Percentiles rank a stretch among this genome's conserved stretches.
Evolutionary conservation across 2,888 invertebrate species (phyloP).

Genomic region (Sphaerophoria rueppellii): DNA sequence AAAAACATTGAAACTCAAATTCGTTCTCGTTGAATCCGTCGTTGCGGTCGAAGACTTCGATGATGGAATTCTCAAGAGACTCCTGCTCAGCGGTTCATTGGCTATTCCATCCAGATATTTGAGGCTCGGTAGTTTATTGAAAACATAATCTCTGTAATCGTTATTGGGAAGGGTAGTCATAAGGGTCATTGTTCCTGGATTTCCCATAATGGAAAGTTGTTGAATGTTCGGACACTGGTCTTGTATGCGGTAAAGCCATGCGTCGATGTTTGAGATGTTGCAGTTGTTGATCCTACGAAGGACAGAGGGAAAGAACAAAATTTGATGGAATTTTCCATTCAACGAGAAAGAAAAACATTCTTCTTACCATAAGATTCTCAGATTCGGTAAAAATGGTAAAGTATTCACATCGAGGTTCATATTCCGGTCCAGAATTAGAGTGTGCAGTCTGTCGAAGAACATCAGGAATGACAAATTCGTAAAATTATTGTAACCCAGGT

Average conservation of each 20-base stretch:
- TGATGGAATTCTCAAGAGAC: slow-evolving; percentile 20
- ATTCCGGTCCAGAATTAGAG: slow-evolving; percentile 92
- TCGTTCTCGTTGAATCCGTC: slow-evolving; percentile 38
- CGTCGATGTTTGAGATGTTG: slow-evolving; percentile 86
- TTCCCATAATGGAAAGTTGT: slow-evolving; percentile 90
- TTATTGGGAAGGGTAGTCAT: slow-evolving; percentile 30
- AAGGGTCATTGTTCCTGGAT: slow-evolving; percentile 84
- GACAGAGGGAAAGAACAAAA: background rate
- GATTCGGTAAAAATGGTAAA: slow-evolving; percentile 88
- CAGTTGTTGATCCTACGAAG: slow-evolving; percentile 86
- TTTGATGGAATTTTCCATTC: background rate
- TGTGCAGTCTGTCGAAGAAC: slow-evolving; percentile 88
- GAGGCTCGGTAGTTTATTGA: slow-evolving; percentile 77
- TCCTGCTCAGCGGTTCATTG: slow-evolving; percentile 41
- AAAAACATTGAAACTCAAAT: slow-evolving; percentile 23
- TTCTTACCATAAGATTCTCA: slow-evolving; percentile 89
- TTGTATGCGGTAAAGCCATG: slow-evolving; percentile 88
- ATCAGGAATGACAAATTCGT: slow-evolving; percentile 89
- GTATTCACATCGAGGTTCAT: slow-evolving; percentile 87
- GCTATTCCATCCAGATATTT: slow-evolving; percentile 78
- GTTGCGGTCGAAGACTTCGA: slow-evolving; percentile 34
- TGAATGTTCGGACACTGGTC: slow-evolving; percentile 88
- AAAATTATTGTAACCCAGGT: slow-evolving; percentile 89
- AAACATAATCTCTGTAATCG: slow-evolving; percentile 77
- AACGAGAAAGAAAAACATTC: background rate